A percentile compares a stretch with the other conserved stretches of the same genome.
These are phyloP conservation scores for Sebastes fasciatus DNA, from an alignment of 2,113 vertebrate genomes.

Conservation along the genomic window DNA sequence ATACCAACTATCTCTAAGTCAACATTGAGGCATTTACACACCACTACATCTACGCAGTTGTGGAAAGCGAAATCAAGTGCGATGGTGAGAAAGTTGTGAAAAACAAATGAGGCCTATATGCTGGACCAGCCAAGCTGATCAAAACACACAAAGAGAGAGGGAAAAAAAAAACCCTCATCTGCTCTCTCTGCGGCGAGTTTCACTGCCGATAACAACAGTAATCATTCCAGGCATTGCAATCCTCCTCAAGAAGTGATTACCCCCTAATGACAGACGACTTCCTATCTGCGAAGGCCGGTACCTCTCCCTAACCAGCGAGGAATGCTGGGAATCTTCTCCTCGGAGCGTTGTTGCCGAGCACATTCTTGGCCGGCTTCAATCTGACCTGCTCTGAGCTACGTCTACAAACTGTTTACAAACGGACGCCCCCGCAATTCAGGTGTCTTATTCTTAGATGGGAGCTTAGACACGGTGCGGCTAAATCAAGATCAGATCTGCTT, in stretches of 20 bases:
- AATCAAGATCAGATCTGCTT: conserved; percentile 30
- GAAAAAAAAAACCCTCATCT: conserved; percentile 1
- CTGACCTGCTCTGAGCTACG: conserved; percentile 54
- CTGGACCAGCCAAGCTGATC: conserved; percentile 41
- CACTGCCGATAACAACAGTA: conserved; percentile 74
- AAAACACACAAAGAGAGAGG: conserved; percentile 38
- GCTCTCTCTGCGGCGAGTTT: conserved; percentile 60
- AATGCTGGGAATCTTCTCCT: conserved; percentile 78
- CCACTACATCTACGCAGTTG: neutral
- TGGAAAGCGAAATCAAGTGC: neutral
- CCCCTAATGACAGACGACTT: conserved; percentile 79
- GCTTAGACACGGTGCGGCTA: neutral
- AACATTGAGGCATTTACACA: conserved; percentile 43
- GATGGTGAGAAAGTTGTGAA: conserved; percentile 20
- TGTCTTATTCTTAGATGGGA: conserved; percentile 54
- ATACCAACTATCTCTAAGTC: conserved; percentile 65
- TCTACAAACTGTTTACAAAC: conserved; percentile 66
- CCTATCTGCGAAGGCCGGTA: conserved; percentile 73
- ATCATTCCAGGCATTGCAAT: conserved; percentile 77
- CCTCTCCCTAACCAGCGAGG: conserved; percentile 68
- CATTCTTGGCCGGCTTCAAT: conserved; percentile 67
- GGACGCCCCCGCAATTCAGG: conserved; percentile 54
- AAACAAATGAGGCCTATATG: conserved; percentile 7
- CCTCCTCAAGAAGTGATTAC: conserved; percentile 76
- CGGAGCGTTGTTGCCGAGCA: conserved; percentile 51